Evolutionary conservation across 2,797 vertebrate genomes (phyloP), one percentile per base, ranked within the genome.

Genomic region (Pampus argenteus): DNA sequence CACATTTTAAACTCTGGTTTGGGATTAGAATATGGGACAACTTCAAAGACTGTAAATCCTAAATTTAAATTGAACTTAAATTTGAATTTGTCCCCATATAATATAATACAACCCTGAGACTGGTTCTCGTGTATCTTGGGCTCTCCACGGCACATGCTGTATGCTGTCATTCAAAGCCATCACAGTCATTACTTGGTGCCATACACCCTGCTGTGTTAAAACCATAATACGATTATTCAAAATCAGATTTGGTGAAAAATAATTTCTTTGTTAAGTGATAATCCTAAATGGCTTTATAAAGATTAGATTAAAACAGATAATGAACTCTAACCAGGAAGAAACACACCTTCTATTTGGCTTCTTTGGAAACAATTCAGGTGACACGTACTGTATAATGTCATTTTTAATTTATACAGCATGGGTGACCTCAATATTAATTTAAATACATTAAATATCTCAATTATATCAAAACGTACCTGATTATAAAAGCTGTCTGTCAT

Each of bases 211-310:
- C 74, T 81, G 71, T 49, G 64, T 71, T 86, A 84, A 90, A 78
- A 67, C 74, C 38, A 69, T 73, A 76, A 87, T 76, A 36, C 40
- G 44, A 80, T 89, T 85, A 85, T 77, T 71, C 70, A 51, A 75
- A 81, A 59, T 78, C 57, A 81, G 70, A 86, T 75, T 82, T 78
- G 55, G 50, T 36, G 36, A 48, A 68, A 75, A 80, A 74, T 10
- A 0, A 70, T 70, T 50, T 83, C 69, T 70, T 85, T 78, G 62
- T 86, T 55, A 40, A 59, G 57, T 71, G 47, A 74, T 79, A 78
- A 76, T 82, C 72, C 64, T 76, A 57, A 67, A 10, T 78, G 31
- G 72, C 62, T 69, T 83, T 59, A 71, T 48, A 59, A 55, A 81
- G 75, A 77, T 79, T 83, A 71, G n/a, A 63, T 17, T 55, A 28